Evolutionary conservation across 2,797 vertebrate genomes (phyloP).

Genomic region (Mycteria americana): DNA sequence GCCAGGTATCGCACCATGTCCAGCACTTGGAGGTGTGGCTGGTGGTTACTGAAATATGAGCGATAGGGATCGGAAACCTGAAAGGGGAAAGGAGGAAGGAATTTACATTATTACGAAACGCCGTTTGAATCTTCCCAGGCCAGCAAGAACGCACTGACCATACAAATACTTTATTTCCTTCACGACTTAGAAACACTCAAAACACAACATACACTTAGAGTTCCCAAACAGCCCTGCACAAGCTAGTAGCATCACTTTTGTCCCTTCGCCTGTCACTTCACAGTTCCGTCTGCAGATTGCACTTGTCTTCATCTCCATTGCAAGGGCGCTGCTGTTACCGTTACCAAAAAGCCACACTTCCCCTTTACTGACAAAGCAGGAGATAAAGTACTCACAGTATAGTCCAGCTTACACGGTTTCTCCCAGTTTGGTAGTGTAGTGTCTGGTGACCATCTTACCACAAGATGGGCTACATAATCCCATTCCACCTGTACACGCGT

Average conservation of each 20-base stretch:
- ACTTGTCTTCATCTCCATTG: not conserved
- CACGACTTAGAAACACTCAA: not conserved
- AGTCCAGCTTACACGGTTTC: not conserved
- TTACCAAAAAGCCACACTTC: not conserved
- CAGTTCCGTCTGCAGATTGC: not conserved
- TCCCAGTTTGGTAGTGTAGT: not conserved
- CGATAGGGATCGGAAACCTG: fast-evolving
- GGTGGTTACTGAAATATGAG: not conserved
- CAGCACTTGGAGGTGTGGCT: not conserved
- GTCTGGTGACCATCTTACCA: not conserved
- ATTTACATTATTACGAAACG: not conserved
- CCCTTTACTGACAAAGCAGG: not conserved
- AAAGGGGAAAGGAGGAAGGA: not conserved
- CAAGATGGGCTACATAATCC: not conserved
- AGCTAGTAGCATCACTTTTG: not conserved
- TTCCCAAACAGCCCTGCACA: not conserved
- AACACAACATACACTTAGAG: not conserved
- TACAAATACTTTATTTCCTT: conserved; percentile 51
- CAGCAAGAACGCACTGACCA: not conserved
- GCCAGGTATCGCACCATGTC: fast-evolving
- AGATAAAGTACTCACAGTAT: not conserved
- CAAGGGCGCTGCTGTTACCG: not conserved
- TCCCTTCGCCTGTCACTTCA: not conserved
- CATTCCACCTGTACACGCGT: not conserved
- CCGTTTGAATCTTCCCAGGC: not conserved